Evolutionary conservation across 2,113 vertebrate species (phyloP).

Genomic region (Prunella fulvescens): DNA sequence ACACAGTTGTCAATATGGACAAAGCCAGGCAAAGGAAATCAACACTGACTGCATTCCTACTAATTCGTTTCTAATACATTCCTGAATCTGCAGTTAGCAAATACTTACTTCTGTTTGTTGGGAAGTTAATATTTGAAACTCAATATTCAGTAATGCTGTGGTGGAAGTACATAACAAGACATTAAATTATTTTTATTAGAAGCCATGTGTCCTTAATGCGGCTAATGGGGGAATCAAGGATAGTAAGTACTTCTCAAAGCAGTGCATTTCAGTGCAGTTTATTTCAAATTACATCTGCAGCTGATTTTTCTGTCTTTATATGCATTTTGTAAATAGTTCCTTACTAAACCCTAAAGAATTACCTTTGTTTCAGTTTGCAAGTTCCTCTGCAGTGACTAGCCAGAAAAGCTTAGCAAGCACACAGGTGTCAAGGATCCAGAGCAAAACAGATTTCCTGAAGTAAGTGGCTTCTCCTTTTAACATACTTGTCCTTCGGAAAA

Average conservation of each 20-base stretch:
- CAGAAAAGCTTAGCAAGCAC: constrained; percentile 71
- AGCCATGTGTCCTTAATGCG: not conserved
- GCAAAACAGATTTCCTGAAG: constrained; percentile 79
- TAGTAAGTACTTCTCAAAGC: not conserved
- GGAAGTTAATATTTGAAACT: not conserved
- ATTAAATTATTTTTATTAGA: not conserved
- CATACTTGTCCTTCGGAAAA: not conserved
- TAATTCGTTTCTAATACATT: not conserved
- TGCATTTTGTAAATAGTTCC: not conserved
- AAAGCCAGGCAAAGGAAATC: not conserved
- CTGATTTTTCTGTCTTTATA: not conserved
- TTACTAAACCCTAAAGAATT: not conserved
- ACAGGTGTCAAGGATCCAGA: constrained; percentile 70
- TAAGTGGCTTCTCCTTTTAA: constrained; percentile 58
- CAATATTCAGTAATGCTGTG: not conserved
- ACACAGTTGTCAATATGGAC: not conserved
- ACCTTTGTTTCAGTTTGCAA: constrained; percentile 63
- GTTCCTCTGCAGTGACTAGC: constrained; percentile 30
- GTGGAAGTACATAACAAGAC: not conserved
- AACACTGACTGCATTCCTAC: not conserved
- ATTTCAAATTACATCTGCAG: not conserved
- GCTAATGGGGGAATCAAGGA: not conserved
- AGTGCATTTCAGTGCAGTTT: not conserved
- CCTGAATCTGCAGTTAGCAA: not conserved
- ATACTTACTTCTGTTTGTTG: not conserved